Evolutionary conservation across 2,888 invertebrate genomes (phyloP), one percentile per base, ranked within the genome.

Genomic region (Hofmannophila pseudospretella): DNA sequence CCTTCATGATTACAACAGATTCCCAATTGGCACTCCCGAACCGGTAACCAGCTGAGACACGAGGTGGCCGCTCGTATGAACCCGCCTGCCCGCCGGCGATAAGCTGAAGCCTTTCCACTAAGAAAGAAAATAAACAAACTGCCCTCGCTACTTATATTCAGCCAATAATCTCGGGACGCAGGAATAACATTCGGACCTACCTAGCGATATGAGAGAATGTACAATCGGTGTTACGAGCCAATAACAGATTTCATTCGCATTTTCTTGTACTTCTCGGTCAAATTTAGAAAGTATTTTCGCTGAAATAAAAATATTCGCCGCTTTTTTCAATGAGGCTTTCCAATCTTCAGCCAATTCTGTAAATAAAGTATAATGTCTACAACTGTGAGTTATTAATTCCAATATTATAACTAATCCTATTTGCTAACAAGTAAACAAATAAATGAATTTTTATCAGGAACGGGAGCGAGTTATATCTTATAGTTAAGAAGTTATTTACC

Each of bases 71-170:
- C 53, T 59, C 66, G 61, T 67, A 71, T 67, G 71, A 72, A 59
- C 65, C 62, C 58, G 70, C 68, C 82, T 85, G 85, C 61, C 75
- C 74, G 69, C 45, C 57, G 70, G 77, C 82, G 85, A 86, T 85
- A 84, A 85, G 82, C 79, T 63, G 66, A 68, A 75, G 69, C 72
- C 73, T 66, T 70, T 67, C 68, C 67, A 57, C 68, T 66, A 60
- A 66, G 69, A 75, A 81, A 81, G 78, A 81, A 81, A 81, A 81
- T 81, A 85, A 82, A 84, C 80, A 82, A 74, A 72, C 67, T 67
- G 59, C 60, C 54, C 63, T 59, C 65, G 47, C 62, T 65, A 67
- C 69, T 69, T 71, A 75, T 74, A 74, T 69, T 70, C 62, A 55
- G 55, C 66, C 69, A 71, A 76, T 77, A 75, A 75, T 73, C 68